phyloP scores from a whole-genome alignment of 2,113 vertebrate species.

The Sterna hirundo region DNA sequence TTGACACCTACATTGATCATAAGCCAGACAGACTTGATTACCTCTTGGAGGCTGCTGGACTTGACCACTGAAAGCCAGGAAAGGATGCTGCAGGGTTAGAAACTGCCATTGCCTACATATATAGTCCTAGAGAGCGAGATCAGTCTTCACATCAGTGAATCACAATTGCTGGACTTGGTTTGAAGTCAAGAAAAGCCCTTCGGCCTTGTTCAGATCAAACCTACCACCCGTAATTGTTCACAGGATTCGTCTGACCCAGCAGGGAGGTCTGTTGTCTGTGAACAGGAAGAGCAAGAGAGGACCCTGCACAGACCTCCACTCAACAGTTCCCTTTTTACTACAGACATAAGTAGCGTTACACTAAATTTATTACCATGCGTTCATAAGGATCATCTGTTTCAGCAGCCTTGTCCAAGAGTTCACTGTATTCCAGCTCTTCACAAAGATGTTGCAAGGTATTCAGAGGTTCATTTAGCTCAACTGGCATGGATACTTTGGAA shows the following conservation, averaged over 20 bases:
- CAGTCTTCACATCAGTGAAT: neutral
- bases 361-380: slow-evolving; percentile 87
- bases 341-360: neutral
- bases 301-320: neutral
- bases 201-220: neutral
- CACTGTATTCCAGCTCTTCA: slow-evolving; percentile 97
- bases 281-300: neutral
- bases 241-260: neutral
- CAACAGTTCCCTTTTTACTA: neutral
- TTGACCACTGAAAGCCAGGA: neutral
- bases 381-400: slow-evolving; percentile 93
- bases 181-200: neutral
- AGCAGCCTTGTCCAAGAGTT: slow-evolving; percentile 95
- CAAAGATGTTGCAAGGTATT: slow-evolving; percentile 98
- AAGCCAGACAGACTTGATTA: neutral
- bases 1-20: neutral
- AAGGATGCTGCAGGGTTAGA: neutral
- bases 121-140: neutral
- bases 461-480: slow-evolving; percentile 97
- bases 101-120: neutral
- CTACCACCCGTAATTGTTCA: neutral
- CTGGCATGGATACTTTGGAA: slow-evolving; percentile 98
- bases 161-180: neutral
- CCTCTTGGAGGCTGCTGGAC: neutral
- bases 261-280: neutral